Base-by-base conservation (phyloP, 2,888 invertebrate genomes). In the Caenorhabditis angaria region DNA sequence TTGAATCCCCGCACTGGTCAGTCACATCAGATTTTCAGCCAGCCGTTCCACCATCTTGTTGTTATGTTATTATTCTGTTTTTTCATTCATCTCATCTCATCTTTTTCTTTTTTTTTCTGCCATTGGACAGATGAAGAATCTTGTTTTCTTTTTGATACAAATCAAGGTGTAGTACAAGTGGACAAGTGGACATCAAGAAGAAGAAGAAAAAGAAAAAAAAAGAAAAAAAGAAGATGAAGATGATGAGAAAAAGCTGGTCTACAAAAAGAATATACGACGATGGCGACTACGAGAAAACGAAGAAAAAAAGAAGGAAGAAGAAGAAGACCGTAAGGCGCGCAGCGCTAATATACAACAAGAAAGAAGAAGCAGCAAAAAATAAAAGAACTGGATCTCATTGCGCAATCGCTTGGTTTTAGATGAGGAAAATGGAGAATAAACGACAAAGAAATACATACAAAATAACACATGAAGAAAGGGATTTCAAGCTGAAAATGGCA, bases 121-220 rank as follows among this genome's bases (percentile, higher is more conserved):
- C n/a, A n/a, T n/a, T n/a, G n/a, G n/a, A n/a, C n/a, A n/a, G n/a
- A n/a, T n/a, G n/a, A n/a, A n/a, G n/a, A n/a, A 18, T 41, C 41
- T 41, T 41, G 41, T 41, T 41, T 41, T 41, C 41, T 12, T 41
- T 41, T 41, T 41, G 41, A 41, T 41, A 41, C 41, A 41, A 41
- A 41, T 41, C 41, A 41, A 41, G 41, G 41, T 41, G 41, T 41
- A 41, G 41, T 41, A 41, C 41, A 41, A 41, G 41, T 41, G 41
- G 41, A 41, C 41, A 41, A 41, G 41, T 41, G 41, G 41, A 41
- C 41, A 41, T 41, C 41, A 41, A 41, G 41, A 41, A 18, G 41
- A 41, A 41, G 41, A 41, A 41, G 41, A 41, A 10, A 18, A 41
- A 41, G 41, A 41, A n/a, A n/a, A n/a, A 41, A 41, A 18, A 41